Base-by-base conservation (phyloP, 2,113 vertebrate species). In the Hirundichthys speculiger region DNA sequence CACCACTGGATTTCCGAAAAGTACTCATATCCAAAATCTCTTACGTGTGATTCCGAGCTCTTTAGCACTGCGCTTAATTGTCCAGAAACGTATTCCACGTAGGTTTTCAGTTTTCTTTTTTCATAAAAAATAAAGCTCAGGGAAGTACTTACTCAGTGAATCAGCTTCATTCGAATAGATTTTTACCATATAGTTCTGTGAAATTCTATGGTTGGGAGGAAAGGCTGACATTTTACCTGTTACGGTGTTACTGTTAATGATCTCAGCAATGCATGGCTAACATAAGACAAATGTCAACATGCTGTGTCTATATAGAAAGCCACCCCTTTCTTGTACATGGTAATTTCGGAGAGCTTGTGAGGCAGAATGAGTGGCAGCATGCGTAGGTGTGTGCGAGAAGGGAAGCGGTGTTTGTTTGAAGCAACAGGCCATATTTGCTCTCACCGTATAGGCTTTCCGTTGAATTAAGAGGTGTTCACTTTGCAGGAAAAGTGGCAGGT, bases 1-100 rank as follows among this genome's bases (percentile, higher is more conserved):
- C 82, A 74, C n/a, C 1, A 0, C 51, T 57, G 42, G 55, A 63
- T 85, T 88, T 78, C 80, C 86, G 81, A 75, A 82, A 66, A 59
- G 42, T 43, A 20, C 45, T 63, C 56, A 15, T 47, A 45, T 73
- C 58, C 67, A 48, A 15, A 6, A 49, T 60, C 64, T 68, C 40
- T 65, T 64, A 45, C 24, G 30, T 7, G 30, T 34, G 30, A 6
- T 34, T 34, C 30, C 11, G 30, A 34, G 30, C 9, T 6, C 30
- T 6, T 19, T n/a, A 14, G 13, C 16, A 7, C 54, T 12, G 15
- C 50, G 4, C 2, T 21, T 12, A 3, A 42, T 60, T 70, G 39
- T 65, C 73, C 62, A 66, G 50, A 82, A 83, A 56, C 16, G 1
- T 13, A 64, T 67, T 25, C 48, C 49, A 51, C 22, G 13, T 34